Evolutionary conservation across 2,888 invertebrate genomes (phyloP), one percentile per base, ranked within the genome.

Genomic region (Orthonevra nobilis): DNA sequence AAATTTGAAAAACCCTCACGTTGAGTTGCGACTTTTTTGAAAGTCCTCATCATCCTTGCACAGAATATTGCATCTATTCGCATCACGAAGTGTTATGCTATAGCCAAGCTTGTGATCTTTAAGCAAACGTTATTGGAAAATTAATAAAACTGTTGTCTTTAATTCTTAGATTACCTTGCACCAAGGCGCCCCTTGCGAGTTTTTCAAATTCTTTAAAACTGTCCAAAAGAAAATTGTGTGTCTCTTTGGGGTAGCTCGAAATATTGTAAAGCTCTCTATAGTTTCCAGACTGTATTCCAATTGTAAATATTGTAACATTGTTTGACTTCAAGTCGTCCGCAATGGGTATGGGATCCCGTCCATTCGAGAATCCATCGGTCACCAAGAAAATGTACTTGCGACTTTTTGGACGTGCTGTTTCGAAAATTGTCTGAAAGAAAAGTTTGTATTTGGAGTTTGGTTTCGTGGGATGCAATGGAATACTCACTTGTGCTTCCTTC

Each of bases 351-450:
- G 94, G 94, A 87, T 93, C 91, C 0, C 92, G 92, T 1, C 92
- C 93, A 85, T 93, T 93, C 3, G 93, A 93, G 84, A 92, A 93
- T 9, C 93, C 93, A 83, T 94, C 93, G 0, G 93, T 93, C 81
- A 94, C 91, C 2, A 94, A 87, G 83, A 94, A 93, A 6, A 94
- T 89, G 0, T 92, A 91, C 84, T 92, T 92, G 81, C 89, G 90
- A 2, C 91, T 89, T 15, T 87, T 86, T 19, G 87, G 84, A 12
- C 91, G 87, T 0, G 86, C 83, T 28, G 86, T 86, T 44, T 87
- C 85, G 20, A 92, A 89, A 48, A 91, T 91, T 61, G 88, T 88
- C 90, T 91, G 7, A 81, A 14, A 83, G 84, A 44, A 63, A 73
- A n/a, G n/a, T n/a, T n/a, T n/a, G n/a, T n/a, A n/a, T n/a, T n/a